These are phyloP conservation scores for Stercorarius parasiticus DNA, from an alignment of 2,113 vertebrate species.

Conservation along the genomic window DNA sequence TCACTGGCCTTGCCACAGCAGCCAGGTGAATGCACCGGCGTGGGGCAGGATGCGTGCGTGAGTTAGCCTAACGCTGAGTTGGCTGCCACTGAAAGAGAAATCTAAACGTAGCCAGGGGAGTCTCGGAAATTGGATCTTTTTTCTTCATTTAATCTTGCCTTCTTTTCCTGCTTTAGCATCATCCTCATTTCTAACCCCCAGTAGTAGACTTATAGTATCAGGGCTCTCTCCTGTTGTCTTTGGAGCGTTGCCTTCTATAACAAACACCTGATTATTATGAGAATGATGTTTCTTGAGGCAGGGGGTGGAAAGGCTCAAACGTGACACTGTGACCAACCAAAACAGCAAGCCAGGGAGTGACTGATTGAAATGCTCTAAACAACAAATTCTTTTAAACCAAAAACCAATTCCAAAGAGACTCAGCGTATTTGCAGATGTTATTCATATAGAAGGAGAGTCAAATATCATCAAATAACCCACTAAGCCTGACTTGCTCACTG, in stretches of 20 bases:
- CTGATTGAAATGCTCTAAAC: conserved; percentile 3
- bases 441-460: conserved; percentile 39
- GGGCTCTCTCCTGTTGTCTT: not conserved
- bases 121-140: not conserved
- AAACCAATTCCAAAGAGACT: conserved; percentile 36
- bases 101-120: not conserved
- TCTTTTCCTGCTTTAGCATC: not conserved
- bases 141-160: not conserved
- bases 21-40: not conserved
- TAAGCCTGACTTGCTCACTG: conserved; percentile 9
- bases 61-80: not conserved
- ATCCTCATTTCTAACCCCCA: not conserved
- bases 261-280: not conserved
- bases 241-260: not conserved
- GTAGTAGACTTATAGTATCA: not conserved
- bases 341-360: not conserved
- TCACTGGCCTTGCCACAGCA: not conserved
- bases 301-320: not conserved
- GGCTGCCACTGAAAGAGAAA: not conserved
- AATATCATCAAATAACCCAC: conserved; percentile 29
- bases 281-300: not conserved
- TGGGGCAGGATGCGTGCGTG: not conserved
- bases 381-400: conserved; percentile 32
- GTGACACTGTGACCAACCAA: conserved; percentile 1
- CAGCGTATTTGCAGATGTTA: conserved; percentile 36